Evolutionary conservation across 1,140 invertebrate species (phyloP).

Genomic region (Drosophila biarmipes): DNA sequence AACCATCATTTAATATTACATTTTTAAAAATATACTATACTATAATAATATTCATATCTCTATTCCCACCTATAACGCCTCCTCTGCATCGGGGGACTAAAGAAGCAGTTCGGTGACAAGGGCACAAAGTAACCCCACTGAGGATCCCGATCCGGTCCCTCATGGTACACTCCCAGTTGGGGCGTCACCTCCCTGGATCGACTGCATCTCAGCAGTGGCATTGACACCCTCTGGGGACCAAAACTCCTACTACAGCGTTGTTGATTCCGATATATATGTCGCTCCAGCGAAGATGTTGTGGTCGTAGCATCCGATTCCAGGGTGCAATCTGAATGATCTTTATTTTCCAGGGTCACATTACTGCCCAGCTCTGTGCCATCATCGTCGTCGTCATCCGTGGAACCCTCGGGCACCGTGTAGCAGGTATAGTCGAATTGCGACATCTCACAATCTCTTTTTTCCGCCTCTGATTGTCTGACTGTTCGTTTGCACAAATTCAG

Average conservation of each 20-base stretch:
- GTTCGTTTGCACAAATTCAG: conserved; percentile 38
- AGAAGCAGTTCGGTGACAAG: conserved; percentile 67
- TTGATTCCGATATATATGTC: conserved; percentile 57
- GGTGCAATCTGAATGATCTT: conserved; percentile 56
- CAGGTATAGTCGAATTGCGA: conserved; percentile 78
- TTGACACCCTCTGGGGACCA: conserved; percentile 56
- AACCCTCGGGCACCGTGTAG: conserved; percentile 79
- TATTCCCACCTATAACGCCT: conserved; percentile 63
- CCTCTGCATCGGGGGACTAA: conserved; percentile 76
- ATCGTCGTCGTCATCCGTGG: conserved; percentile 54
- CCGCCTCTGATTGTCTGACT: neutral
- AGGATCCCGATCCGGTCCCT: conserved; percentile 52
- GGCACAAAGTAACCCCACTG: conserved; percentile 83
- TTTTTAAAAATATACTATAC: neutral
- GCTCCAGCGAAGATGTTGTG: conserved; percentile 67
- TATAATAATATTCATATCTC: neutral
- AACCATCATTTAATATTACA: neutral
- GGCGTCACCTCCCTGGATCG: conserved; percentile 62
- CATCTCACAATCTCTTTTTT: conserved; percentile 35
- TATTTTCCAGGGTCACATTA: conserved; percentile 66
- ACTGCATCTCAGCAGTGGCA: conserved; percentile 58
- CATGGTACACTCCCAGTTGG: conserved; percentile 69
- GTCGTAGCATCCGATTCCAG: conserved; percentile 64
- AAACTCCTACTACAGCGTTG: conserved; percentile 45
- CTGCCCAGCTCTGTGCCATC: conserved; percentile 44